Conservation (phyloP, 2,113 vertebrate genomes). For the Mus pahari region DNA sequence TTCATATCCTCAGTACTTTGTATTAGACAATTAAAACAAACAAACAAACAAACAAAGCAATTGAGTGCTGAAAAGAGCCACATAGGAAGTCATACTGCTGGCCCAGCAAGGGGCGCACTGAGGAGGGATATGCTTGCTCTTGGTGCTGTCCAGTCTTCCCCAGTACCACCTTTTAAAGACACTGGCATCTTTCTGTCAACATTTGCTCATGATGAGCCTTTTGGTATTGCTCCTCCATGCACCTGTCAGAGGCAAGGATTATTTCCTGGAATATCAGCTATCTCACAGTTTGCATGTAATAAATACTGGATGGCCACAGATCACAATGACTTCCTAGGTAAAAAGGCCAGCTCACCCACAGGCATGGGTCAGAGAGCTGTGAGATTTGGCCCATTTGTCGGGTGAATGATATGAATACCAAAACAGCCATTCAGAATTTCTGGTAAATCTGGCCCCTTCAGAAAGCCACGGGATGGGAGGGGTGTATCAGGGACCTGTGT, state of each 20-base stretch:
- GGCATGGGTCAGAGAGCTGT: neutral
- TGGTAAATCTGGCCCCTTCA: neutral
- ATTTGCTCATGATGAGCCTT: neutral
- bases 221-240: neutral
- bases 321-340: neutral
- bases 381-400: neutral
- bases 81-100: too few species aligned
- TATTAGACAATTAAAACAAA: neutral
- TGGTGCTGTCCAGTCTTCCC: neutral
- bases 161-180: neutral
- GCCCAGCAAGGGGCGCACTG: neutral
- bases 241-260: neutral
- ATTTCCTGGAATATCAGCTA: neutral
- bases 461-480: neutral
- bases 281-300: neutral
- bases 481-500: accelerated
- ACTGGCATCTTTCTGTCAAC: neutral
- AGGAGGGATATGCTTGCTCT: neutral
- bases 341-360: neutral
- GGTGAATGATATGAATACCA: neutral
- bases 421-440: neutral
- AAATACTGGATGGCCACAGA: neutral
- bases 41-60: too few species aligned
- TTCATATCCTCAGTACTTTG: neutral
- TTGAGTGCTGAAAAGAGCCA: neutral